Percentiles rank a stretch among this genome's conserved stretches.
phyloP scores from a whole-genome alignment of 2,113 vertebrate species.

The Sinocyclocheilus anshuiensis region DNA sequence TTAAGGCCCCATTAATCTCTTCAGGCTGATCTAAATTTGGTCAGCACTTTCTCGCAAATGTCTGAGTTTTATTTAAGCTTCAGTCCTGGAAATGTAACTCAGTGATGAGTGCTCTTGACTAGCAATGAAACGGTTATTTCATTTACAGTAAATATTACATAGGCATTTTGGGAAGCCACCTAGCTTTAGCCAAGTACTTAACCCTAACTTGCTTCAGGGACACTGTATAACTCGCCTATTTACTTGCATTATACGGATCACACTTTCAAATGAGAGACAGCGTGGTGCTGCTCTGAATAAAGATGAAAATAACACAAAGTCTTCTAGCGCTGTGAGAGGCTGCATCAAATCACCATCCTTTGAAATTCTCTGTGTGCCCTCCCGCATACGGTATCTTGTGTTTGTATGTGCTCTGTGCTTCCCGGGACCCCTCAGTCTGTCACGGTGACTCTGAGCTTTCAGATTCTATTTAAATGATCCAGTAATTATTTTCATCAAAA shows the following conservation, averaged over 20 bases:
- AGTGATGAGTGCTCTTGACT: constrained; percentile 3
- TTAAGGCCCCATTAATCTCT: constrained; percentile 22
- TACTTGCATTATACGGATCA: neutral
- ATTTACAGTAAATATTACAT: neutral
- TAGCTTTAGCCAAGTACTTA: neutral
- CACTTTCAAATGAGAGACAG: constrained; percentile 3
- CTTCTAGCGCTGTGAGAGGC: neutral
- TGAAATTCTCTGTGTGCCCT: neutral
- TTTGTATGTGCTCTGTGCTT: constrained; percentile 50
- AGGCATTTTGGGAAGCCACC: neutral
- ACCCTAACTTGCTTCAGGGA: constrained; percentile 6
- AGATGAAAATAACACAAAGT: constrained; percentile 8
- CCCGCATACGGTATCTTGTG: constrained; percentile 1
- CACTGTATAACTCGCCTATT: neutral
- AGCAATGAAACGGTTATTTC: neutral
- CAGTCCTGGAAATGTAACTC: constrained; percentile 1
- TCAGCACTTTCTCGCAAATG: constrained; percentile 19
- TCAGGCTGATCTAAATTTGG: neutral
- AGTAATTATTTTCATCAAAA: constrained; percentile 63
- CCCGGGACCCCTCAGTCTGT: constrained; percentile 60
- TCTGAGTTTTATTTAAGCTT: constrained; percentile 18
- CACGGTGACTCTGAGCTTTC: constrained; percentile 60
- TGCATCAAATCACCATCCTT: neutral
- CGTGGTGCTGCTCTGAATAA: constrained; percentile 21
- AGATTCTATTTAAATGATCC: constrained; percentile 60